Evolutionary conservation across 2,113 vertebrate species (phyloP), one percentile per base, ranked within the genome.

Genomic region (Zosterops pallidus): DNA sequence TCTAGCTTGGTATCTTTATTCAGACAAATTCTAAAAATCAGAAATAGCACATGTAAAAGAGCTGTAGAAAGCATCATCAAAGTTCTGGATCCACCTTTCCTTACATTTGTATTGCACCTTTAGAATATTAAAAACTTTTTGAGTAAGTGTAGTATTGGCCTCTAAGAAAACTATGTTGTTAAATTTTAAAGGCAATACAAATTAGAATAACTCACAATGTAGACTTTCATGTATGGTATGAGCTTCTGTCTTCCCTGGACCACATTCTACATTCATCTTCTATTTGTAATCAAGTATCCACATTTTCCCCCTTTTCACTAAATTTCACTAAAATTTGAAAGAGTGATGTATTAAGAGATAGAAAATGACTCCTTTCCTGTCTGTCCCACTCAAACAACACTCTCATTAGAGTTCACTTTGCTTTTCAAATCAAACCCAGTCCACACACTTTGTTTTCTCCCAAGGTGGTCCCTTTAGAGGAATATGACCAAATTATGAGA

Each of bases 281-380:
- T 59, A 46, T 16, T 11, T 4, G 14, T 20, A 20, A 28, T 6
- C 26, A 44, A 47, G 8, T 42, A 65, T 1, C 22, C 3, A 1
- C 7, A 46, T 41, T 59, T 75, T 46, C 8, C 4, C 13, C 9
- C 3, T 44, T 44, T 44, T 18, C 42, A 44, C 42, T 44, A 44
- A 44, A 18, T 44, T 44, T 44, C 44, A 44, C 44, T 44, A 2
- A 22, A 63, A 53, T 31, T 13, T 65, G 18, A 59, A 55, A 20
- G 5, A 4, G 22, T 55, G 12, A 4, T 3, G 3, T 26, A 70
- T 24, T 19, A 57, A 41, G 6, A 46, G 3, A 1, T 5, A 47
- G 11, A 47, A 47, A 60, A 13, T 46, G 5, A 41, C 4, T 50
- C n/a, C 14, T 70, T 75, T 70, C 19, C 7, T 67, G 7, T 15